Evolutionary conservation across 2,888 invertebrate genomes (phyloP), one percentile per base, ranked within the genome.

Genomic region (Phortica magna): DNA sequence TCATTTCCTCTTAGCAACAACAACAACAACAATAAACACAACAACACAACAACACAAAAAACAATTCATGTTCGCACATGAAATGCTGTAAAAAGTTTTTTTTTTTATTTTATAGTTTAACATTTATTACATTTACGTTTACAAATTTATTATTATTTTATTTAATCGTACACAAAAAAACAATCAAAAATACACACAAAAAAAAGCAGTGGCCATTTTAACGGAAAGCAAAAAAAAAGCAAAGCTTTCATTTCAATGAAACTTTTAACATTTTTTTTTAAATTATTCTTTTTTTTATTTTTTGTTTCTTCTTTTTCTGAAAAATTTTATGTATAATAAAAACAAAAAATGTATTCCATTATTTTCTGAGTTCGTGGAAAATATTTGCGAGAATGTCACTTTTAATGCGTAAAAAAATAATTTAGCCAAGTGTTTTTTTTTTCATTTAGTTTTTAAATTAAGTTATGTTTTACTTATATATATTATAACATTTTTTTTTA

Each of bases 181-280:
- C 14, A 59, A 59, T n/a, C n/a, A n/a, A n/a, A n/a, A n/a, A n/a
- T n/a, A n/a, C n/a, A n/a, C n/a, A n/a, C n/a, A n/a, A n/a, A n/a
- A n/a, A n/a, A n/a, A n/a, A n/a, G n/a, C 65, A 53, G n/a, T 71
- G 53, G 70, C 70, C 70, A 71, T 71, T 55, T 41, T 65, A 39
- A 65, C 10, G 19, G 61, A 19, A 61, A 61, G 14, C 17, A 59
- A 6, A 9, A 59, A 17, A 14, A 59, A 17, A 59, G 19, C 1
- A 59, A 59, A 12, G 57, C 10, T 43, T 43, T 43, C 6, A 43
- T 48, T 12, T 48, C 14, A 48, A 14, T 48, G 14, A 48, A 48
- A 48, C 9, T 48, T 48, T 48, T 48, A 48, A 48, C 9, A 48
- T 48, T 48, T 48, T 48, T 9, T 2, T 12, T 48, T 5, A 48